Base-by-base conservation (phyloP, 2,888 invertebrate genomes). In the Hipparchia sbordonii region DNA sequence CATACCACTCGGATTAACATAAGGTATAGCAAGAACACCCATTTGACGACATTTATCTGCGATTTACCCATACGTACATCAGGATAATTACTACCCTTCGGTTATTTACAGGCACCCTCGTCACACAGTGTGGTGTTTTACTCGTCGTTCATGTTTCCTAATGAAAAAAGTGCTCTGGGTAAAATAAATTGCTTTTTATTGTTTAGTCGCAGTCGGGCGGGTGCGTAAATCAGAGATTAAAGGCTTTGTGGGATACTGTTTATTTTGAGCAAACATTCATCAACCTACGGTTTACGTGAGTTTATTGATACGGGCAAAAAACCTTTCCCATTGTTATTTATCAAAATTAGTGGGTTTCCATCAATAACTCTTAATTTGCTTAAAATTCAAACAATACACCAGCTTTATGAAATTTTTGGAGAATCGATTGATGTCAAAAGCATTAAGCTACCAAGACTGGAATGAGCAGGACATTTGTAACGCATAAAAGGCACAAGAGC, bases 171-270 rank as follows among this genome's bases (percentile, higher is more conserved):
- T 88, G 85, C 82, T 84, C 85, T 79, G 84, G 82, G 83, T 88
- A 87, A 89, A 89, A 89, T 89, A 88, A 91, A 92, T 90, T 91
- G 90, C 87, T 89, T 91, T 91, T 88, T 88, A 90, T 90, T 91
- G 89, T 90, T 83, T 85, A 80, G 81, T 85, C 86, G 83, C 89
- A 85, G 82, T 82, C 81, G 83, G 82, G 80, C 79, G 85, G 85
- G 87, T 87, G 89, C 87, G 88, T 89, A 88, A 90, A 90, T 87
- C 89, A 89, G 85, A 87, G 88, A 89, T 90, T 89, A 89, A 86
- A 87, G 87, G 85, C 88, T 85, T 86, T 84, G 85, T 82, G 81
- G 85, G 87, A 87, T 84, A 85, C 82, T 85, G 84, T 85, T 85
- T 82, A 85, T 82, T 87, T 85, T 85, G 83, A 85, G 82, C 51